A percentile compares a stretch with the other conserved stretches of the same genome.
phyloP scores from a whole-genome alignment of 2,797 vertebrate species.

The Phoebastria nigripes region DNA sequence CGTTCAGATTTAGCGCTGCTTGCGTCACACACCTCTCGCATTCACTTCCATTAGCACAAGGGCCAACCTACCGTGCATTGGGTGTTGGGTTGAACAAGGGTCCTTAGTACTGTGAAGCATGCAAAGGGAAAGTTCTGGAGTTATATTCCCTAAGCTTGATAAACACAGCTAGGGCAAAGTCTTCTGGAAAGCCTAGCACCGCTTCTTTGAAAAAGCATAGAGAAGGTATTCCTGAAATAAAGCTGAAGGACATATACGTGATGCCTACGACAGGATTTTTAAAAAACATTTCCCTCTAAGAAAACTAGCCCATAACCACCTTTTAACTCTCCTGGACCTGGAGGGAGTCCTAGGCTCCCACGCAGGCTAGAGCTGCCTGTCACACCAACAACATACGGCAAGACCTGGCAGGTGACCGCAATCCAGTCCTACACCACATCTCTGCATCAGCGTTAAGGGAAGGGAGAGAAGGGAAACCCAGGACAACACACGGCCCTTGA shows the following conservation, averaged over 20 bases:
- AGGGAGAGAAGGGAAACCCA: background rate
- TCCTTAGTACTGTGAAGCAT: background rate
- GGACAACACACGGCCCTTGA: background rate
- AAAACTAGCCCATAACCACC: background rate
- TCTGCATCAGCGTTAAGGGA: background rate
- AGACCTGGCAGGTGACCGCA: background rate
- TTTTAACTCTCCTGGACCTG: background rate
- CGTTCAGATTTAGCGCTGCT: background rate
- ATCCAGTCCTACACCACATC: background rate
- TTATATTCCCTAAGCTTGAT: background rate
- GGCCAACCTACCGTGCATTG: fast-evolving
- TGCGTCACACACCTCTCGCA: background rate
- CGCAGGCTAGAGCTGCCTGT: background rate
- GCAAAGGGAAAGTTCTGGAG: background rate
- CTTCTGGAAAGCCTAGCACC: background rate
- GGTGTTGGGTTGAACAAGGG: background rate
- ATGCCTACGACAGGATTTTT: background rate
- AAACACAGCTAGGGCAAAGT: background rate
- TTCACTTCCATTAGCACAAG: background rate
- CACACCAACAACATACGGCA: background rate
- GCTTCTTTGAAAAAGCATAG: background rate
- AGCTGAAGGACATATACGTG: background rate
- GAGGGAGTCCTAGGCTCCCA: background rate
- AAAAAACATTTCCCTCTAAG: no score
- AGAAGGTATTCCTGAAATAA: background rate